Percentiles rank a stretch among this genome's conserved stretches.
Evolutionary conservation across 2,888 invertebrate species (phyloP).

Genomic region (Desoria tigrina): DNA sequence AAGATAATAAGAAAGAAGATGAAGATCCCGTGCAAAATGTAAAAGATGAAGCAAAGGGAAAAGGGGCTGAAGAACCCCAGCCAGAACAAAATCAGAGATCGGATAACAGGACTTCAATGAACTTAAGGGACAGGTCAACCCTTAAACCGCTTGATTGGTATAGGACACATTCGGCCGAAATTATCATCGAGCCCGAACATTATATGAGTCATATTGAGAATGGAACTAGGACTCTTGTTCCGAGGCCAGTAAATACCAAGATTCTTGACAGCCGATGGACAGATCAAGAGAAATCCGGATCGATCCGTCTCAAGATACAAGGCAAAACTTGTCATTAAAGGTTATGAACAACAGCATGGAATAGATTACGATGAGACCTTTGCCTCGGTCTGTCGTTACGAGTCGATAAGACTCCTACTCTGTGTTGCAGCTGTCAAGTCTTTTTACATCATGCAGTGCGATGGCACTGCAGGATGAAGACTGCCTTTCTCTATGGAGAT

Average conservation of each 20-base stretch:
- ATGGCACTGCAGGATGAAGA: too few species aligned
- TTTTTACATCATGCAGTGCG: slow-evolving; percentile 41
- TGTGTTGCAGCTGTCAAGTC: slow-evolving; percentile 26
- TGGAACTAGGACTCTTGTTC: slow-evolving; percentile 10
- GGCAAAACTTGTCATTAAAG: slow-evolving; percentile 4
- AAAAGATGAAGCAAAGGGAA: too few species aligned
- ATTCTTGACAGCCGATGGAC: neutral
- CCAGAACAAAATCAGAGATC: too few species aligned
- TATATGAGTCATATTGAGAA: neutral
- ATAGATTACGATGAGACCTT: slow-evolving; percentile 43
- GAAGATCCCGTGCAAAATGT: too few species aligned
- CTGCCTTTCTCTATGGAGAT: slow-evolving; percentile 35
- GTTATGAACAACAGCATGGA: slow-evolving; percentile 14
- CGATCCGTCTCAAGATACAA: neutral
- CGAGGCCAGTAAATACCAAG: neutral
- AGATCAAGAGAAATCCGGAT: neutral
- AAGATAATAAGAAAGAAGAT: too few species aligned
- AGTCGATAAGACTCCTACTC: slow-evolving; percentile 32
- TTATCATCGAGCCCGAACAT: too few species aligned
- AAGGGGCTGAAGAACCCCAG: too few species aligned
- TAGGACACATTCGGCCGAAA: too few species aligned
- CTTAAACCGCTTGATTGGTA: too few species aligned
- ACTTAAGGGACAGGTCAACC: too few species aligned
- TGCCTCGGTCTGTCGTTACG: slow-evolving; percentile 33
- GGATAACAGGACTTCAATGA: too few species aligned